phyloP scores from a whole-genome alignment of 1,140 invertebrate genomes.

The Zaprionus capensis region DNA sequence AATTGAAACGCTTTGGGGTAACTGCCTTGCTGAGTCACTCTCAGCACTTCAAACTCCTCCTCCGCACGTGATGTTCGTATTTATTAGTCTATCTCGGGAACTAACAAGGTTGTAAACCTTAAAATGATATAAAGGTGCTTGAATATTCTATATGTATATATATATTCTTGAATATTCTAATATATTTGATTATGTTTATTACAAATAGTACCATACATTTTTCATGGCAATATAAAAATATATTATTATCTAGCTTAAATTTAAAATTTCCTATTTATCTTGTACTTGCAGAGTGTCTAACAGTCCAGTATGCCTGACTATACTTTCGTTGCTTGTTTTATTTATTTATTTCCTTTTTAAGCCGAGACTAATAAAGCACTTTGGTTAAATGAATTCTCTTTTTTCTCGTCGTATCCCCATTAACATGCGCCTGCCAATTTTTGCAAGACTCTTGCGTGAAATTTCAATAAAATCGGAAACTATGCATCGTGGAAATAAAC shows the following conservation, averaged over 20 bases:
- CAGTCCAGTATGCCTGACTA: neutral
- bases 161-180: too few relatives aligned
- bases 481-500: slow-evolving; percentile 1
- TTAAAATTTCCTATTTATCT: neutral
- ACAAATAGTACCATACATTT: too few relatives aligned
- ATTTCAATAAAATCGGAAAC: slow-evolving; percentile 26
- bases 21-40: slow-evolving; percentile 41
- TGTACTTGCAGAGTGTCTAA: neutral
- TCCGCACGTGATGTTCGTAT: slow-evolving; percentile 35
- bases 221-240: too few relatives aligned
- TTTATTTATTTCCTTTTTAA: slow-evolving; percentile 34
- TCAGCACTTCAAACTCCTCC: neutral
- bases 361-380: slow-evolving; percentile 60
- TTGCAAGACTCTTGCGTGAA: slow-evolving; percentile 56
- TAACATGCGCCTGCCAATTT: slow-evolving; percentile 60
- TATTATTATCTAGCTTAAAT: neutral
- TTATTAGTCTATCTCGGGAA: neutral
- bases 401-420: slow-evolving; percentile 36
- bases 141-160: too few relatives aligned
- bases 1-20: slow-evolving; percentile 24
- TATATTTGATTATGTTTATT: too few relatives aligned
- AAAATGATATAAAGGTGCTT: too few relatives aligned
- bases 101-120: too few relatives aligned
- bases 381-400: slow-evolving; percentile 45
- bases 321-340: slow-evolving; percentile 2